Evolutionary conservation across 2,113 vertebrate species (phyloP).

Genomic region (Hippopotamus amphibius): DNA sequence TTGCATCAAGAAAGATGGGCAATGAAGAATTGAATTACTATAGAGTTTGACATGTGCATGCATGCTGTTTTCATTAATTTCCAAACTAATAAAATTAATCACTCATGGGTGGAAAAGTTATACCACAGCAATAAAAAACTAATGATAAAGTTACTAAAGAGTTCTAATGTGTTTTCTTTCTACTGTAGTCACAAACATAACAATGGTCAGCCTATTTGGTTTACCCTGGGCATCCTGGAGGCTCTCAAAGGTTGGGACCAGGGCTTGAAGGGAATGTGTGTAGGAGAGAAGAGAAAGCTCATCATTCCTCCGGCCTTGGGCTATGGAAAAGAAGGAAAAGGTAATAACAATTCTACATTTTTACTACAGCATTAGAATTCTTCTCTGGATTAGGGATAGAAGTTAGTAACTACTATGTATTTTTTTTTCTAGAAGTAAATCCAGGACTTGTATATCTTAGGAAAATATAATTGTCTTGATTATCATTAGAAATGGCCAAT

Average conservation of each 20-base stretch:
- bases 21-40: background rate
- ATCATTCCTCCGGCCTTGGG: constrained; percentile 93
- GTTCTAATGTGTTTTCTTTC: constrained; percentile 58
- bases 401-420: background rate
- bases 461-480: constrained; percentile 9
- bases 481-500: background rate
- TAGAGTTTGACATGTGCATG: background rate
- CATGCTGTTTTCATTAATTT: constrained; percentile 36
- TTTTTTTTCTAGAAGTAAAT: background rate
- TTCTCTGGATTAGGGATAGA: background rate
- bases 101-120: background rate
- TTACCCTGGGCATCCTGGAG: constrained; percentile 95
- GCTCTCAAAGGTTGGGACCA: constrained; percentile 96
- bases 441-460: background rate
- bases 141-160: background rate
- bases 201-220: constrained; percentile 96
- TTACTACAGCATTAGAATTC: background rate
- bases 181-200: constrained; percentile 91
- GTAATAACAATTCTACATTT: constrained; percentile 82
- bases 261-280: constrained; percentile 95
- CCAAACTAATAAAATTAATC: background rate
- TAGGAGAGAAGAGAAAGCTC: constrained; percentile 95
- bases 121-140: background rate
- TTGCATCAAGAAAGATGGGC: background rate
- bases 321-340: constrained; percentile 98